Conservation (phyloP, 2,888 invertebrate species). For the Campoplex capitator region DNA sequence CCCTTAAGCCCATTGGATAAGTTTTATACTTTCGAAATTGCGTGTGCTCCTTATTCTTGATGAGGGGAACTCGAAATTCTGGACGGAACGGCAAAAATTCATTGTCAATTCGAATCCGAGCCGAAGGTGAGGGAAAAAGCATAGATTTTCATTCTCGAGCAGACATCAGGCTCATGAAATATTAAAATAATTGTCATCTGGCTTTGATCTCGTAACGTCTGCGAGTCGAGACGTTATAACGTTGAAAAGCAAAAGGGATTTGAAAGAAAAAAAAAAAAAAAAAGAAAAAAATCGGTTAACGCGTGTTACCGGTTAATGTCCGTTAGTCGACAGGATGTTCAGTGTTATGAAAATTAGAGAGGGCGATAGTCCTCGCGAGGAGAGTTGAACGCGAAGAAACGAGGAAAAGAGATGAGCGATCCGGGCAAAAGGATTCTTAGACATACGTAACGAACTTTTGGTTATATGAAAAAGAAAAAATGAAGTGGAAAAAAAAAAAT, state of each 20-base stretch:
- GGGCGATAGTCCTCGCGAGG: conserved; percentile 56
- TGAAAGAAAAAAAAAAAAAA: no score
- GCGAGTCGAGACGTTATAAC: conserved; percentile 66
- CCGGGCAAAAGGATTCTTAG: conserved; percentile 51
- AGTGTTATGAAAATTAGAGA: conserved; percentile 83
- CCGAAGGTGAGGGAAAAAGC: neutral
- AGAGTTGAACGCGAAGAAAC: conserved; percentile 5
- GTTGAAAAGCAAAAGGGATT: conserved; percentile 26
- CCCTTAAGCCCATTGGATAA: no score
- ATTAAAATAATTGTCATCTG: conserved; percentile 54
- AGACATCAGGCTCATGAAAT: conserved; percentile 22
- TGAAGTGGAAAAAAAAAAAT: conserved; percentile 35
- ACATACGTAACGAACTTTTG: conserved; percentile 77
- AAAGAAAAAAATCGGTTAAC: conserved; percentile 64
- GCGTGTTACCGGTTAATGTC: conserved; percentile 75
- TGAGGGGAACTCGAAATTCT: neutral
- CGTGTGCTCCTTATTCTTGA: neutral
- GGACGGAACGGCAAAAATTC: neutral
- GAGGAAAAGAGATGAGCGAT: conserved; percentile 43
- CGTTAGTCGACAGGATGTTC: conserved; percentile 83
- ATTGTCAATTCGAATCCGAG: neutral
- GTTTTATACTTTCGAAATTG: no score
- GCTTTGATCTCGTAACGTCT: conserved; percentile 28
- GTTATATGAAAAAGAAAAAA: conserved; percentile 68
- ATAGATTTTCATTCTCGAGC: neutral